These are phyloP conservation scores for Brachionus asplanchnoidis DNA, from an alignment of 1,140 invertebrate genomes.

Conservation along the genomic window DNA sequence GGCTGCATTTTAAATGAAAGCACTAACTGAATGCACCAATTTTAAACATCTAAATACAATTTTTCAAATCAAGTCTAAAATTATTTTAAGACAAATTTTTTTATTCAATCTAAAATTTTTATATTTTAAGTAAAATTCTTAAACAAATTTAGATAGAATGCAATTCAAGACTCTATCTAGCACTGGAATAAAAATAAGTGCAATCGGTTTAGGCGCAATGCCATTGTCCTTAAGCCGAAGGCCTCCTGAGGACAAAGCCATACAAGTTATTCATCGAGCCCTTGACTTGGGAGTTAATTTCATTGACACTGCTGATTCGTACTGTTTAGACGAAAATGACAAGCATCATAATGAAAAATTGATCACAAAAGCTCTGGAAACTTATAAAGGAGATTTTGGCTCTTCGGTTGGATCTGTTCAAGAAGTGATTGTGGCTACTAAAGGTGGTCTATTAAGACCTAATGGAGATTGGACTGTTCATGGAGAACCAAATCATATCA, in stretches of 20 bases:
- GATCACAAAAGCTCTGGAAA: not conserved
- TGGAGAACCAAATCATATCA: not conserved
- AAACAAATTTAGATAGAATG: not conserved
- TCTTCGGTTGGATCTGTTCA: not conserved
- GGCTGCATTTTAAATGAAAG: not conserved
- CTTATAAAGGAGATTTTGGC: constrained; percentile 2
- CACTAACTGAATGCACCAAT: not conserved
- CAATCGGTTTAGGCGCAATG: constrained; percentile 13
- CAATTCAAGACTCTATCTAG: not conserved
- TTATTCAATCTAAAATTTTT: not conserved
- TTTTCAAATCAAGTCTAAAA: not conserved
- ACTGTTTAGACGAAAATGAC: constrained; percentile 25
- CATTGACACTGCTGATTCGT: constrained; percentile 34
- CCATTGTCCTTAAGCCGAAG: not conserved
- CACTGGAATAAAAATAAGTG: not conserved
- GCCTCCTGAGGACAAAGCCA: not conserved
- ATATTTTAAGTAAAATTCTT: not conserved
- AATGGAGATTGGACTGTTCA: constrained; percentile 1
- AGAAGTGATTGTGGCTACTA: constrained; percentile 2
- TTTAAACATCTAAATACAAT: not conserved
- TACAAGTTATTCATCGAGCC: constrained; percentile 4
- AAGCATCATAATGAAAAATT: constrained; percentile 33
- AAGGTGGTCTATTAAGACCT: constrained; percentile 26
- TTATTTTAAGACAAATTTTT: not conserved
- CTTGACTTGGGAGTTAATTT: constrained; percentile 27